Conservation (phyloP, 2,797 vertebrate species). For the Odontamblyopus rebecca region DNA sequence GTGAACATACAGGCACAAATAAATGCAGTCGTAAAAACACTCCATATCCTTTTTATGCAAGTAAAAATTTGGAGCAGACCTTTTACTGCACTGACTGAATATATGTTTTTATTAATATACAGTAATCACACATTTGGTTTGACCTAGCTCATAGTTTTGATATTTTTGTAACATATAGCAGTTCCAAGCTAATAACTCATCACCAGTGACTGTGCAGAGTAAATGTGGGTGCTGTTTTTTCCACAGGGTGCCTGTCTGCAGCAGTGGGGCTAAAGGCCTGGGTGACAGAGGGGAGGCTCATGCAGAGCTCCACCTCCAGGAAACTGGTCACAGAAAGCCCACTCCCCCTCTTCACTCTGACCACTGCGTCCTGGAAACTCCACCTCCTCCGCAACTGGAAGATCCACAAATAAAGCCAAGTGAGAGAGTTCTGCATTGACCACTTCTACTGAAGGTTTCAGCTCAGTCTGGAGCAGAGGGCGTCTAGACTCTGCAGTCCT, state of each 20-base stretch:
- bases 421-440: conserved; percentile 20
- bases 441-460: conserved; percentile 27
- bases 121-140: too few relatives aligned
- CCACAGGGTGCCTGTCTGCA: conserved; percentile 66
- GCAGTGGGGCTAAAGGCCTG: conserved; percentile 58
- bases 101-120: too few relatives aligned
- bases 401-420: conserved; percentile 74
- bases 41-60: too few relatives aligned
- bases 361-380: conserved; percentile 61
- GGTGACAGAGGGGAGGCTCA: conserved; percentile 61
- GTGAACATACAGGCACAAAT: not conserved
- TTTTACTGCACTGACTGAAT: not conserved
- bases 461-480: conserved; percentile 2
- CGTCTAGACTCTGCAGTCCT: not conserved
- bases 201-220: not conserved
- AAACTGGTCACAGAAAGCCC: conserved; percentile 28
- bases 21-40: too few relatives aligned
- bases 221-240: not conserved
- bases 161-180: not conserved
- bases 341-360: conserved; percentile 40
- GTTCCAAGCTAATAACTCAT: not conserved
- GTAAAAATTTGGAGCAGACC: not conserved
- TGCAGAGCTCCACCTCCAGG: conserved; percentile 38
- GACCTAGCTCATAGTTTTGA: not conserved
- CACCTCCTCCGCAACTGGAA: conserved; percentile 82